phyloP scores from a whole-genome alignment of 2,797 vertebrate genomes.

The Peromyscus nudipes region DNA sequence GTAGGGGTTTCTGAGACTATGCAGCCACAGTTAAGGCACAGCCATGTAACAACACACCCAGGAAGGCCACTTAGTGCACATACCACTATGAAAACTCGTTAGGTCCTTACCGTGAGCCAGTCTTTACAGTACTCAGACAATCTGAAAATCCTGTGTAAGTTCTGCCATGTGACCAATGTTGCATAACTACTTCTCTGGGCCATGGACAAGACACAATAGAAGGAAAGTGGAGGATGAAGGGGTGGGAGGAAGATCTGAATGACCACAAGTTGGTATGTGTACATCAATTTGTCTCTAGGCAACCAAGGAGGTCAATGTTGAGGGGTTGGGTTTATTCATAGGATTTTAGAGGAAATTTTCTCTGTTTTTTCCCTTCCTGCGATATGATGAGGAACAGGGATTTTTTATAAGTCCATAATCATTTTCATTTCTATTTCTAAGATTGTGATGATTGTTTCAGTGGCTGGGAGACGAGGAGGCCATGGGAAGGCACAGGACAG shows the following conservation, averaged over 20 bases:
- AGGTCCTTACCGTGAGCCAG: not conserved
- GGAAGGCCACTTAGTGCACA: not conserved
- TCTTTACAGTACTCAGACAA: not conserved
- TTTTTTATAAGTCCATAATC: not conserved
- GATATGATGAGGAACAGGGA: not conserved
- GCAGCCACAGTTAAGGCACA: not conserved
- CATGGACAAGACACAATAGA: not conserved
- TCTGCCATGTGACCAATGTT: not conserved
- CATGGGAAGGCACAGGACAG: not conserved
- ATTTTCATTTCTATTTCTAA: constrained; percentile 2
- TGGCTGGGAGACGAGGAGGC: not conserved
- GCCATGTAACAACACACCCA: not conserved
- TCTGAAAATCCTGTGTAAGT: not conserved
- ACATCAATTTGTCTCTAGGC: not conserved
- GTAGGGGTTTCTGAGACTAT: not conserved
- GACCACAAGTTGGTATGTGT: not conserved
- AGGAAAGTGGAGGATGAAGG: not conserved
- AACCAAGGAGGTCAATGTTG: not conserved
- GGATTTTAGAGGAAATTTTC: not conserved
- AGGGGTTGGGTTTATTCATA: not conserved
- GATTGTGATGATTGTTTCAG: not conserved
- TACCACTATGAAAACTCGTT: not conserved
- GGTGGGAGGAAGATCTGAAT: not conserved
- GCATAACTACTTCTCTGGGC: not conserved
- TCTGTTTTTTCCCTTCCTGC: not conserved